Evolutionary conservation across 2,888 invertebrate species (phyloP).

Genomic region (Conistra vaccinii): DNA sequence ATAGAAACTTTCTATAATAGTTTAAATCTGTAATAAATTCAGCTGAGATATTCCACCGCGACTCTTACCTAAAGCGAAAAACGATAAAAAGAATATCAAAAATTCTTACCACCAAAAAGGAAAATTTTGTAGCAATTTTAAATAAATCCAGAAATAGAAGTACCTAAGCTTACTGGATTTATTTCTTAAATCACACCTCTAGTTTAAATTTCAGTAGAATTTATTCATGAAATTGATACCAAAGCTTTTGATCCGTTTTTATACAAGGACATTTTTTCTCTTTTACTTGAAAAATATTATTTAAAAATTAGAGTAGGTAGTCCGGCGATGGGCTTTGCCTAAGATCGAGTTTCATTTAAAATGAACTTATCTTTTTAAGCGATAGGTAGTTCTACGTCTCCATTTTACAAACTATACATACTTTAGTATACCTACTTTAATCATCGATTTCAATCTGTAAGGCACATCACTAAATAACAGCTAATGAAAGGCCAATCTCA

Average conservation of each 20-base stretch:
- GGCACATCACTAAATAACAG: conserved; percentile 75
- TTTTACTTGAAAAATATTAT: conserved; percentile 41
- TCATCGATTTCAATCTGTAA: conserved; percentile 40
- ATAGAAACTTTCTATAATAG: background rate
- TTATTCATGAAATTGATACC: conserved; percentile 61
- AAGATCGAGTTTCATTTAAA: conserved; percentile 24
- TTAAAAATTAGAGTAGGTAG: conserved; percentile 17
- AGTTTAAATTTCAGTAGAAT: conserved; percentile 46
- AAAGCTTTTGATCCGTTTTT: conserved; percentile 58
- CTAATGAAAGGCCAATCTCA: conserved; percentile 83
- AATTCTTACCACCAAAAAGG: conserved; percentile 14
- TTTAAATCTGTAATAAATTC: conserved; percentile 12
- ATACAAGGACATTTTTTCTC: conserved; percentile 34
- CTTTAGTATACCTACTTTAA: background rate
- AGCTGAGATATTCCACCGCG: background rate
- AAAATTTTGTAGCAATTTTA: conserved; percentile 21
- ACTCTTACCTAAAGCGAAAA: background rate
- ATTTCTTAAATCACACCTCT: conserved; percentile 48
- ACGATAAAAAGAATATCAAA: conserved; percentile 16
- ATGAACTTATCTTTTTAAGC: conserved; percentile 3
- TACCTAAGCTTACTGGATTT: conserved; percentile 46
- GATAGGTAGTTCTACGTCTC: background rate
- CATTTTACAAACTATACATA: background rate
- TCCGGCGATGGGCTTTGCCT: background rate
- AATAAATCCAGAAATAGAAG: conserved; percentile 53